These are phyloP conservation scores for Vombatus ursinus DNA, from an alignment of 2,113 vertebrate species.

Conservation along the genomic window DNA sequence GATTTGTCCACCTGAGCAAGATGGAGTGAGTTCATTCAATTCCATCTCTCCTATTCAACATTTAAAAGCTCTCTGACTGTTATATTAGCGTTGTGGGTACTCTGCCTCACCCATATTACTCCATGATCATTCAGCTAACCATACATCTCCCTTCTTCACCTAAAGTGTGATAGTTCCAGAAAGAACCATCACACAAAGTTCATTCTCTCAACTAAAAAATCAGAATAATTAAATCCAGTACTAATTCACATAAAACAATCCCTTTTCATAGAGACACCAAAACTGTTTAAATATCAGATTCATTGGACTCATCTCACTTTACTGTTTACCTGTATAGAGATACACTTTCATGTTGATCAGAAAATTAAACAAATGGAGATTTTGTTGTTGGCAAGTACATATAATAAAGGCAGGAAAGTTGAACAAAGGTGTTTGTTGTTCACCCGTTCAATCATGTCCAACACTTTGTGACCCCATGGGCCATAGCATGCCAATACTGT, in stretches of 20 bases:
- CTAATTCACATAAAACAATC: neutral
- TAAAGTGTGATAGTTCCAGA: neutral
- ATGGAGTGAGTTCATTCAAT: neutral
- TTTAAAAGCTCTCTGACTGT: neutral
- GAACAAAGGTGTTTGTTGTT: neutral
- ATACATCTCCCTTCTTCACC: neutral
- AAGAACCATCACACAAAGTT: neutral
- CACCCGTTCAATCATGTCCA: neutral
- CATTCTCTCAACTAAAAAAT: neutral
- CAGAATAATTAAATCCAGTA: neutral
- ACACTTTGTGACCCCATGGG: neutral
- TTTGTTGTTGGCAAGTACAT: neutral
- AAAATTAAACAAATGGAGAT: neutral
- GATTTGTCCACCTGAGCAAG: neutral
- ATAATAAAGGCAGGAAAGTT: neutral
- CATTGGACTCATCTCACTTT: neutral
- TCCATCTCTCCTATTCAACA: neutral
- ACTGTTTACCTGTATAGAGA: neutral
- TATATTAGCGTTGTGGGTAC: neutral
- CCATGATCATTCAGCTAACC: neutral
- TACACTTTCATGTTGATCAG: neutral
- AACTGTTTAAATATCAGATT: neutral
- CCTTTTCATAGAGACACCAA: neutral
- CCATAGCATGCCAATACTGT: neutral
- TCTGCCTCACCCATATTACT: neutral